Percentiles rank a stretch among this genome's conserved stretches.
Evolutionary conservation across 2,113 vertebrate species (phyloP).

Genomic region (Tringa solitaria): DNA sequence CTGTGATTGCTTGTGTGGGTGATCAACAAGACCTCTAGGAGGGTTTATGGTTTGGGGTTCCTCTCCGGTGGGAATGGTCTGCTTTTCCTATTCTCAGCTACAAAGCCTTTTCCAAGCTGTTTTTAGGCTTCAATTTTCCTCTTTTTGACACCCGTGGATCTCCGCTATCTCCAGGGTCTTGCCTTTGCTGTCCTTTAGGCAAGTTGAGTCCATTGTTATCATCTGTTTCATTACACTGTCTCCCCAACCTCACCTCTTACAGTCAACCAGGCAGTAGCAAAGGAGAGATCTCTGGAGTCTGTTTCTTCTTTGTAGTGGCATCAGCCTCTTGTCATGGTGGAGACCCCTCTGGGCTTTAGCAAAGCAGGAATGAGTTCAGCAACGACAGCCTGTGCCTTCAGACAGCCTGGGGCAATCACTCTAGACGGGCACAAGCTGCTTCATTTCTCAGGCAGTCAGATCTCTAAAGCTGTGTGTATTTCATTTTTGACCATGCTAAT

Average conservation of each 20-base stretch:
- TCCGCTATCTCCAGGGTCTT: background rate
- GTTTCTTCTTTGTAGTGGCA: background rate
- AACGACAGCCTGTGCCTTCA: background rate
- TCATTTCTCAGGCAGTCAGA: background rate
- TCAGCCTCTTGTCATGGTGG: background rate
- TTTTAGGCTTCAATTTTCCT: background rate
- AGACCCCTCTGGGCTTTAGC: background rate
- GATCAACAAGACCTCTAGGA: background rate
- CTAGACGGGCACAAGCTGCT: background rate
- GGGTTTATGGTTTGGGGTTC: background rate
- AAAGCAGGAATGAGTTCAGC: background rate
- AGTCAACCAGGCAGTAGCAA: background rate
- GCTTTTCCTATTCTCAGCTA: background rate
- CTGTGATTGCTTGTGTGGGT: background rate
- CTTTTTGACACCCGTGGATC: background rate
- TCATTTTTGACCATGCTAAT: background rate
- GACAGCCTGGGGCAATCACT: background rate
- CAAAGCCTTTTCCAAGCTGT: background rate
- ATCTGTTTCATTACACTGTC: background rate
- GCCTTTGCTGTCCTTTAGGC: background rate
- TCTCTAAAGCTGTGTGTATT: background rate
- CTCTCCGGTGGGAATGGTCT: background rate
- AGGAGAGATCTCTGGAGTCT: background rate
- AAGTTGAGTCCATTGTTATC: background rate
- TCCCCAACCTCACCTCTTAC: background rate